Base-by-base conservation (phyloP, 2,797 vertebrate species). In the Sebastiscus albofasciatus region DNA sequence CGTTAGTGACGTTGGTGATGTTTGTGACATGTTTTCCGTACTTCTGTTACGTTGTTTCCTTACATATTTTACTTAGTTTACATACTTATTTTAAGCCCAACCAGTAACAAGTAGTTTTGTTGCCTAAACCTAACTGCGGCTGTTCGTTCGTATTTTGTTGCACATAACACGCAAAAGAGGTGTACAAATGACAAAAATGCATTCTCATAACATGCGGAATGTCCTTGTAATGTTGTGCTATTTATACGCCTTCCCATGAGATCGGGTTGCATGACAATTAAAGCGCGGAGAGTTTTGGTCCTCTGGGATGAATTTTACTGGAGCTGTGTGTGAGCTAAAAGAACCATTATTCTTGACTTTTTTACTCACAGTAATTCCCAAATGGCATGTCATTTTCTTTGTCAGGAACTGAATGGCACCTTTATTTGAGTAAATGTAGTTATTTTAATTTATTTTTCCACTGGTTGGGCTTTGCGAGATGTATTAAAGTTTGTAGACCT, bases 391-490 rank as follows among this genome's bases (percentile, higher is more conserved):
- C 31, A 67, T 74, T 87, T 72, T 87, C 78, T 90, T 85, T 85
- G 65, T 87, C 69, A 68, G 72, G 29, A 74, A 65, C 52, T 86
- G 75, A 89, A 88, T 82, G 84, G 79, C 70, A 72, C 74, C 77
- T 87, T 92, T 87, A 89, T 89, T 84, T 78, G 36, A 70, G 64
- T 72, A 56, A 80, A 80, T 76, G 65, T 73, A 64, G 61, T 78
- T 4, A 71, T 78, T 90, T 84, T 80, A 31, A 72, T 76, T 75
- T 80, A 4, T 72, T 86, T 91, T 87, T 86, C 76, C 79, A 82
- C 66, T 29, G 52, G 65, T 81, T 84, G 58, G 42, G 75, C 67
- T 80, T 80, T 81, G 49, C 72, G 54, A 70, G 79, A 79, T 78
- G 64, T 67, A 26, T 87, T 89, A 67, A 87, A 83, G 76, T 87